These are phyloP conservation scores for Hydractinia echinata DNA, from an alignment of 30 jellyfish, hydroid and myxozoan species.

Conservation along the genomic window DNA sequence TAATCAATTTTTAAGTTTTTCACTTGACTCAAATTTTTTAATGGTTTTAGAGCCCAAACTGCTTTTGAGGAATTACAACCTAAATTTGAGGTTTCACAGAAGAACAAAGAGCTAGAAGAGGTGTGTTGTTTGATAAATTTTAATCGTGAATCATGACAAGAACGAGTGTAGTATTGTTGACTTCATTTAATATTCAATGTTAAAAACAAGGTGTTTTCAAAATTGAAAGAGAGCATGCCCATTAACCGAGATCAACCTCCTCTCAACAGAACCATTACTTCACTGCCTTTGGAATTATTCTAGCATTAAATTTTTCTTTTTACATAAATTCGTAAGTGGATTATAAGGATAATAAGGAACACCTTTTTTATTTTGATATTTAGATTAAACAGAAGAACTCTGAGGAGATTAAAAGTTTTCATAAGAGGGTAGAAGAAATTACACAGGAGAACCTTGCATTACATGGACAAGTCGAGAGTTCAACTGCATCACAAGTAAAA, in stretches of 20 bases:
- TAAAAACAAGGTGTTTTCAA: background rate
- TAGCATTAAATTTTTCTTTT: too few relatives aligned
- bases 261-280: background rate
- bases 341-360: too few relatives aligned
- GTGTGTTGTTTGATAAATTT: background rate
- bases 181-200: background rate
- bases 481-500: background rate
- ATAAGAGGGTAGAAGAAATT: slow-evolving; percentile 5
- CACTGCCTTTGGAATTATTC: too few relatives aligned
- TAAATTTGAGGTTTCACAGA: background rate
- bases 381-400: background rate
- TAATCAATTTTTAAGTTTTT: background rate
- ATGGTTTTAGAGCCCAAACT: background rate
- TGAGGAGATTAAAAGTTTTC: background rate
- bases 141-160: background rate
- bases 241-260: background rate
- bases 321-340: too few relatives aligned
- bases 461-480: background rate
- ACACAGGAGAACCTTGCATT: background rate
- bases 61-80: background rate
- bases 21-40: background rate
- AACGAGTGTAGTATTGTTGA: background rate
- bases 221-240: background rate
- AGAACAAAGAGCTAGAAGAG: slow-evolving; percentile 21
- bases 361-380: background rate